Conservation (phyloP, 2,888 invertebrate genomes). For the Hedya salicella region DNA sequence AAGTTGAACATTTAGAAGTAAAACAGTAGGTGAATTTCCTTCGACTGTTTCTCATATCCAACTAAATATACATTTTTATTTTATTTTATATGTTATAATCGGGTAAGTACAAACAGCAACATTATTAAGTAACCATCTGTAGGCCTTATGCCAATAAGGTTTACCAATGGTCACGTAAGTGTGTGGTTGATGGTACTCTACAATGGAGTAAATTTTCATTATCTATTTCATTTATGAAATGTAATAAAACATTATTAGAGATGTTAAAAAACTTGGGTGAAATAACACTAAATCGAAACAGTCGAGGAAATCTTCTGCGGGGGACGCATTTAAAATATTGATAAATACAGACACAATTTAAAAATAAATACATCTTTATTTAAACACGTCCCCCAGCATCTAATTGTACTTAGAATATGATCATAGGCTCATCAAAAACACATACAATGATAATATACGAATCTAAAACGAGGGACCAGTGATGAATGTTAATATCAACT, state of each 20-base stretch:
- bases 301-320: conserved; percentile 13
- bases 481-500: background rate
- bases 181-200: no score
- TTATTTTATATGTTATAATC: no score
- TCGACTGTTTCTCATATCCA: conserved; percentile 1
- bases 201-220: no score
- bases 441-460: background rate
- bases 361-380: conserved; percentile 17
- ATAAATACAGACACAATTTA: conserved; percentile 16
- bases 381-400: conserved; percentile 19
- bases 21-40: conserved; percentile 6
- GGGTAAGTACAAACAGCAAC: no score
- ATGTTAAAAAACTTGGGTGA: no score
- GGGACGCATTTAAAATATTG: conserved; percentile 14
- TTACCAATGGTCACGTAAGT: no score
- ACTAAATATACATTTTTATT: no score
- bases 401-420: conserved; percentile 27
- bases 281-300: background rate
- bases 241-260: background rate
- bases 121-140: no score
- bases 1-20: conserved; percentile 12
- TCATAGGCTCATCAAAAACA: conserved; percentile 27
- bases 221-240: background rate
- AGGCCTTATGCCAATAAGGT: no score
- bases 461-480: background rate